Evolutionary conservation across 2,797 vertebrate species (phyloP), one percentile per base, ranked within the genome.

Genomic region (Ctenochaetus hawaiiensis): DNA sequence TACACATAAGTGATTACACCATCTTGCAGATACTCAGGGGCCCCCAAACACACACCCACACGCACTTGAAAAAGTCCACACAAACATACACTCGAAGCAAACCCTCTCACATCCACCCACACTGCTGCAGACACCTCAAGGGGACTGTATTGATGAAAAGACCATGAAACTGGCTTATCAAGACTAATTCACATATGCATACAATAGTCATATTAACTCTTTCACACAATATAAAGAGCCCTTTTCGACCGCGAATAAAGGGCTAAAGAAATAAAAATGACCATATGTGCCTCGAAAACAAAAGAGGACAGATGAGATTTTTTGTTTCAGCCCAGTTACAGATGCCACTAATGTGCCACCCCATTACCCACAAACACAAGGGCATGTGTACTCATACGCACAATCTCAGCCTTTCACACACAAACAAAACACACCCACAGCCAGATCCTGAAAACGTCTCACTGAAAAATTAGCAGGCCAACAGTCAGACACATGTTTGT

Each of bases 121-220:
- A 20, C 65, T 39, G 58, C 76, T 59, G 63, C 78, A 78, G 67
- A 86, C 75, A 82, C 74, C 84, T 80, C 73, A 17, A 58, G 84
- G 90, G 89, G 84, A 74, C 78, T 20, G 61, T 65, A 34, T 65
- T 85, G 79, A 91, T 83, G 77, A 87, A 91, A 82, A 80, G 80
- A 87, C 86, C 87, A 76, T 91, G 91, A 90, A 91, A 91, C 77
- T 51, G 82, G 82, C 85, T 90, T 87, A 84, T 82, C 72, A 75
- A 41, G 72, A 60, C 81, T 81, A 75, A 83, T 87, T 84, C 79
- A 74, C 39, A 37, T 79, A 68, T 56, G 51, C 65, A 77, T 66
- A 80, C 82, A 82, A 84, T 49, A 44, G 80, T 44, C 23, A 8
- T 30, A 39, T 49, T 7, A 58, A 78, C 72, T 71, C 77, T 75